Evolutionary conservation across 2,797 vertebrate species (phyloP).

Genomic region (Avahi laniger): DNA sequence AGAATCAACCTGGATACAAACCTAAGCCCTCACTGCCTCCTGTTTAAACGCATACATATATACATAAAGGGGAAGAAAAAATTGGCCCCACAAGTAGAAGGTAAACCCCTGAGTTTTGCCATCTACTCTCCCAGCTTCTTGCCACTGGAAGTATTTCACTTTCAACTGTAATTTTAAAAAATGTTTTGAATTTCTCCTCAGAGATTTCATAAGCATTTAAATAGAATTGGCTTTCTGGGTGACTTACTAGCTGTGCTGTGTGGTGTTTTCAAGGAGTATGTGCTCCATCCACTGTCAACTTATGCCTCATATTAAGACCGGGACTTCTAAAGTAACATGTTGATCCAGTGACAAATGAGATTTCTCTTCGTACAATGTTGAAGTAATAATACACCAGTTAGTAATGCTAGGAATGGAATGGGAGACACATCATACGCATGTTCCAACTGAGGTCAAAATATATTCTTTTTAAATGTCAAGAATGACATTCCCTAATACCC

Average conservation of each 20-base stretch:
- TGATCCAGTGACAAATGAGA: neutral
- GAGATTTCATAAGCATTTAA: constrained; percentile 42
- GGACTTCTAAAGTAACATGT: neutral
- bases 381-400: neutral
- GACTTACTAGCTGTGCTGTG: constrained; percentile 8
- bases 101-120: constrained; percentile 37
- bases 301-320: constrained; percentile 11
- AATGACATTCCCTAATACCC: constrained; percentile 45
- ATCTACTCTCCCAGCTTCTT: constrained; percentile 10
- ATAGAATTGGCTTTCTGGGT: constrained; percentile 56
- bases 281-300: constrained; percentile 5
- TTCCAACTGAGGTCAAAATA: constrained; percentile 58
- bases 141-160: constrained; percentile 59
- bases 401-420: neutral
- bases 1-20: constrained; percentile 43
- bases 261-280: constrained; percentile 10
- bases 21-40: neutral
- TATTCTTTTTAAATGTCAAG: constrained; percentile 50
- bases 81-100: neutral
- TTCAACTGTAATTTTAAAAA: constrained; percentile 30
- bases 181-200: constrained; percentile 56
- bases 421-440: neutral
- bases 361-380: constrained; percentile 48
- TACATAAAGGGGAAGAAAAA: neutral
- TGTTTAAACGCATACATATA: neutral